Base-by-base conservation (phyloP, 2,888 invertebrate species). In the Pachycephus smyrnensis region DNA sequence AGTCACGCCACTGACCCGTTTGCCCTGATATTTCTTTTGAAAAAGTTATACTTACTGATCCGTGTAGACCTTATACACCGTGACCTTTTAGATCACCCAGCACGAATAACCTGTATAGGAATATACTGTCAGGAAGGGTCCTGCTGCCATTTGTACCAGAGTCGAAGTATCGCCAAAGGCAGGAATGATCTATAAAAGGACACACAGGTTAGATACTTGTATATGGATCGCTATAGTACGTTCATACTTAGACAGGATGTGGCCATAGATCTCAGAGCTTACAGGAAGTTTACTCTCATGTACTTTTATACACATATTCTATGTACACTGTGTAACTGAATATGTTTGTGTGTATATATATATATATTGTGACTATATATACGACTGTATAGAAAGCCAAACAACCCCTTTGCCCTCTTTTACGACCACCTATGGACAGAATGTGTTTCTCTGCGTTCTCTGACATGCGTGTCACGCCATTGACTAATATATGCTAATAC, bases 111-210 rank as follows among this genome's bases (percentile, higher is more conserved):
- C 12, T 23, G 71, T 71, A 71, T 23, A 71, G 32, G 3, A 23
- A 71, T 15, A 32, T 9, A 23, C 71, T 15, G 31, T 71, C 71
- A 71, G 32, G 12, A 6, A 71, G 71, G 71, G 32, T 71, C 71
- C 71, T 71, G 23, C 9, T 55, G 9, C 55, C 33, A 71, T 71
- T 71, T 71, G 3, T 71, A 31, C 1, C 32, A 33, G 71, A 71
- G 75, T 76, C 68, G 68, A 73, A 78, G 78, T 73, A 78, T 78
- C 55, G 76, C 68, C 68, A 73, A 55, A 32, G 71, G 75, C 75
- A 78, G 75, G 73, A 76, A 76, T 75, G 78, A 73, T 78, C 78
- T 78, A 78, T 76, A 78, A 76, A 78, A 78, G 75, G 36, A 37
- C 32, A 33, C 31, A 33, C 3, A 11, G 73, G 4, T 31, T 23